Percentiles rank a stretch among this genome's conserved stretches.
phyloP scores from a whole-genome alignment of 2,888 invertebrate genomes.

The Meliscaeva auricollis region DNA sequence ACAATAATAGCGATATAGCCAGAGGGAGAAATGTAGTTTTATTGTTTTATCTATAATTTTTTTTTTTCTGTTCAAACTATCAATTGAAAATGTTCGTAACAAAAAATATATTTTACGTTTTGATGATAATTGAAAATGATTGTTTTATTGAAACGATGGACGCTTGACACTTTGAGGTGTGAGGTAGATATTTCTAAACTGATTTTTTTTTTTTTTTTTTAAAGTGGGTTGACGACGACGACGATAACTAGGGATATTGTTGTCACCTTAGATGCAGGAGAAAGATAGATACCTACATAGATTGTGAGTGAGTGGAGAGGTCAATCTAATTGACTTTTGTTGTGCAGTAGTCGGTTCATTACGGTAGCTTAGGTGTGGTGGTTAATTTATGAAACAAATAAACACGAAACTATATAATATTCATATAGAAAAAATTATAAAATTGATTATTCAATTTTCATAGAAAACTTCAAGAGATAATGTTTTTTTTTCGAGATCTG shows the following conservation, averaged over 20 bases:
- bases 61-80: constrained; percentile 31
- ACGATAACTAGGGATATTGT: background rate
- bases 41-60: constrained; percentile 29
- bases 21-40: constrained; percentile 37
- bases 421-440: too few relatives aligned
- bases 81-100: constrained; percentile 66
- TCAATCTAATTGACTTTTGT: constrained; percentile 53
- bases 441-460: too few relatives aligned
- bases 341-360: background rate
- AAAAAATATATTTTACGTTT: constrained; percentile 49
- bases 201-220: background rate
- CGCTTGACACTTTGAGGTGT: constrained; percentile 53
- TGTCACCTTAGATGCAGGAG: constrained; percentile 49
- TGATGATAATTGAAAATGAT: constrained; percentile 68
- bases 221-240: constrained; percentile 14
- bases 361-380: background rate
- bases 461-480: too few relatives aligned
- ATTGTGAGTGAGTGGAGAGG: constrained; percentile 49
- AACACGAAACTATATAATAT: too few relatives aligned
- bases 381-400: background rate
- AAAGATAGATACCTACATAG: constrained; percentile 7
- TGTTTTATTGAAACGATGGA: constrained; percentile 58
- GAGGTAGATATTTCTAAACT: background rate
- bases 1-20: too few relatives aligned
- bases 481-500: too few relatives aligned